Percentiles rank a stretch among this genome's conserved stretches.
phyloP scores from a whole-genome alignment of 2,113 vertebrate species.

The Gulo gulo region DNA sequence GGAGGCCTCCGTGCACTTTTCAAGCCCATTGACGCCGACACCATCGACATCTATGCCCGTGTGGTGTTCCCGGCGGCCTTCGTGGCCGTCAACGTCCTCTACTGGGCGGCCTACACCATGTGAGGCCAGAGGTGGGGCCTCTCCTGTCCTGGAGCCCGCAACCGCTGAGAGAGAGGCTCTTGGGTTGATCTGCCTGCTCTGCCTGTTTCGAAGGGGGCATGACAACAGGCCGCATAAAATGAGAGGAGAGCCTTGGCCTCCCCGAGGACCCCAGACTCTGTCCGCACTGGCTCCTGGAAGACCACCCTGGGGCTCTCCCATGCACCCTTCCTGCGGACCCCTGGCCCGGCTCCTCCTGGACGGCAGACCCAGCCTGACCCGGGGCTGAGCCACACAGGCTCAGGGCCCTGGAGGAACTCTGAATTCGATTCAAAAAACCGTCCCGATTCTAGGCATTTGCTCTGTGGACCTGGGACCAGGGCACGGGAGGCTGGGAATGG shows the following conservation, averaged over 20 bases:
- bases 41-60: conserved; percentile 96
- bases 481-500: not conserved
- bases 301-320: fast-evolving
- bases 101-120: conserved; percentile 98
- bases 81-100: conserved; percentile 96
- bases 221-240: fast-evolving
- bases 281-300: fast-evolving
- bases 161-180: not conserved
- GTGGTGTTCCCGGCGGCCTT: conserved; percentile 97
- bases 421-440: not conserved
- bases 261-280: not conserved
- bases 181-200: fast-evolving
- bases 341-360: no score
- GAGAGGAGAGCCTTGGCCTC: not conserved
- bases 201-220: no score
- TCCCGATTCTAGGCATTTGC: not conserved
- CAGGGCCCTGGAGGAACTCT: fast-evolving
- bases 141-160: fast-evolving
- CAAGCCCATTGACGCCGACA: conserved; percentile 96
- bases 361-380: not conserved
- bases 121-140: conserved; percentile 55
- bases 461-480: not conserved
- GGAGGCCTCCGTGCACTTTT: conserved; percentile 90
- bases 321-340: fast-evolving
- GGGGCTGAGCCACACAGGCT: not conserved